Evolutionary conservation across 2,113 vertebrate species (phyloP), one percentile per base, ranked within the genome.

Genomic region (Caloenas nicobarica): DNA sequence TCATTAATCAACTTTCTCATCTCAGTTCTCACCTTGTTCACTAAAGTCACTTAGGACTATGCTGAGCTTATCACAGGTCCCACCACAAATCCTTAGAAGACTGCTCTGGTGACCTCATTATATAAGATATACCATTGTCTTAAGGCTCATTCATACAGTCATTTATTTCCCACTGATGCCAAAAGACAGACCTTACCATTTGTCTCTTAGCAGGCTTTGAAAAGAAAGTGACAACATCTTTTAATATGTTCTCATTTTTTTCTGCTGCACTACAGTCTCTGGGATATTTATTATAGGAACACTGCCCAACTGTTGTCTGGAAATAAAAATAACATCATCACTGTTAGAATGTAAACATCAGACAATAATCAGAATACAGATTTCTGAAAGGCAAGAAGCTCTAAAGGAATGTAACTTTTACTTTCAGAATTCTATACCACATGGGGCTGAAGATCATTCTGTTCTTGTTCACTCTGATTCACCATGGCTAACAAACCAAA

Each of bases 261-360:
- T 97, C 95, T 42, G 97, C 91, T 34, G 97, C 93, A 2, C 85
- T 71, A 64, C 99, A 99, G 69, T 97, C 97, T 48, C 70, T 96
- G 58, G 96, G 96, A 70, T 95, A 89, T 88, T 95, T 97, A 77
- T 95, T 97, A 94, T 98, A 97, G 16, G 65, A 88, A 83, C 99
- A 99, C n/a, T 97, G 74, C 34, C 99, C 99, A 40, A 86, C 89
- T 86, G 98, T 98, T 9, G 98, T 96, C 99, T 99, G 73, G 44
- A 96, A 95, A 95, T 69, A 96, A 85, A 14, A 96, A 96, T 15
- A 97, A 34, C 19, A 66, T 26, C 16, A 73, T 86, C 88, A 58
- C 13, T 77, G 36, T 81, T 82, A 42, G 40, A 74, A 86, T 71
- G 78, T 81, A 81, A 91, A 61, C 40, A 94, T 42, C 33, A 38